Evolutionary conservation across 1,140 invertebrate genomes (phyloP), one percentile per base, ranked within the genome.

Genomic region (Cotesia glomerata): DNA sequence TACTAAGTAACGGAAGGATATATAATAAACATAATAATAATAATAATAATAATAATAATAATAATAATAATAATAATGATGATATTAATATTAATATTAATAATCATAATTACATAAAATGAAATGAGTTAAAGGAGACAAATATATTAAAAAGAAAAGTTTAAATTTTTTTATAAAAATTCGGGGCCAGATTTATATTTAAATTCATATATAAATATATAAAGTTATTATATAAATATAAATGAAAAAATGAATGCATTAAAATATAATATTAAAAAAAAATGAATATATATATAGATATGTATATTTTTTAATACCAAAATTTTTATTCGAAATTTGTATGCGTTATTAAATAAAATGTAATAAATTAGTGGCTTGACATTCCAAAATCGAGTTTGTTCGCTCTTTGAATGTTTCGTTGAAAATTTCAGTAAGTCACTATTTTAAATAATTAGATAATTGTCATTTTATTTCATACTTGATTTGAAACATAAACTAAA

Each of bases 271-370:
- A 49, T 49, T 49, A 9, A 14, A 4, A 54, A 14, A 4, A 14
- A 14, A 54, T 54, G 52, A 14, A 54, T n/a, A 65, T 65, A 65
- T 72, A 72, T 66, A 64, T 72, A 72, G n/a, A 74, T 56, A 62
- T 69, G 79, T 65, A 85, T 85, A 84, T 85, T 80, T 85, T 86
- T 86, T 85, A 86, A 76, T 85, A 85, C 80, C 83, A 85, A 86
- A 86, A 86, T 87, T 85, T 85, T 85, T 86, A 85, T 81, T 85
- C 81, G 77, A 86, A 85, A 87, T 86, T 86, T 86, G 80, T 85
- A 86, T 77, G 26, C 26, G 80, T 84, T 81, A 79, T 85, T 85
- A 78, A 75, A 76, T 74, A 65, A 36, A 64, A 18, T 64, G 77
- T 78, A 77, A 26, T 26, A 26, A 26, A 79, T 79, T 80, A 83